These are phyloP conservation scores for Agrilus cyanescens DNA, from an alignment of 2,888 invertebrate species.

Conservation along the genomic window DNA sequence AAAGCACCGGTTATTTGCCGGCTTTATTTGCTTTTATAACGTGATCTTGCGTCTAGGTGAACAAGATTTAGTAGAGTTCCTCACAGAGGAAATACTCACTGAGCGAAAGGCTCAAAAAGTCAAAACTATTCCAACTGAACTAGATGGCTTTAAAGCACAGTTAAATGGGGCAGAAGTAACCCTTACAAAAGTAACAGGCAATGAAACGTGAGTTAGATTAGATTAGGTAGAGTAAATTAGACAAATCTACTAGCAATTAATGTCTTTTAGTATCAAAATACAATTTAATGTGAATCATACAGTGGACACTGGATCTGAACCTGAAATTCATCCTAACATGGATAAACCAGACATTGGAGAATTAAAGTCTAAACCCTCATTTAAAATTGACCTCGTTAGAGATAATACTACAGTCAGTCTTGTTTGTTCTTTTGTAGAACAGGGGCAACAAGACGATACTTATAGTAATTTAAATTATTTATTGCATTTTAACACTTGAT, in stretches of 20 bases:
- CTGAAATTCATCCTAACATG: slow-evolving; percentile 46
- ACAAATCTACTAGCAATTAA: too few relatives aligned
- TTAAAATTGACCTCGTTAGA: slow-evolving; percentile 75
- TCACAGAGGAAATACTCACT: slow-evolving; percentile 86
- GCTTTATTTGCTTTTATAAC: slow-evolving; percentile 1
- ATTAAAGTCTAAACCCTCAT: slow-evolving; percentile 85
- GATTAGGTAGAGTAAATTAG: not conserved
- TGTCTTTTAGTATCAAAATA: slow-evolving; percentile 52
- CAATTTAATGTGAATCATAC: slow-evolving; percentile 91
- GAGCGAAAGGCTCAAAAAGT: slow-evolving; percentile 76
- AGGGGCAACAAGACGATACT: slow-evolving; percentile 52
- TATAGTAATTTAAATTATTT: slow-evolving; percentile 44
- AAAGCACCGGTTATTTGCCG: not conserved
- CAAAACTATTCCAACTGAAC: slow-evolving; percentile 58
- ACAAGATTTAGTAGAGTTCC: slow-evolving; percentile 76
- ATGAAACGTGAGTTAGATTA: slow-evolving; percentile 51
- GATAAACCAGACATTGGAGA: slow-evolving; percentile 69
- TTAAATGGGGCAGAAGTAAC: slow-evolving; percentile 76
- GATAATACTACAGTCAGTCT: slow-evolving; percentile 70
- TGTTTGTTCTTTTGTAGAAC: slow-evolving; percentile 68
- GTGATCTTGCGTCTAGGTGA: slow-evolving; percentile 47
- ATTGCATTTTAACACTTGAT: too few relatives aligned
- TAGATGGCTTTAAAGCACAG: slow-evolving; percentile 73
- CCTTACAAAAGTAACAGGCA: slow-evolving; percentile 56
- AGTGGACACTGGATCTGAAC: slow-evolving; percentile 70